Conservation (phyloP, 2,888 invertebrate species). For the Trisateles emortualis region DNA sequence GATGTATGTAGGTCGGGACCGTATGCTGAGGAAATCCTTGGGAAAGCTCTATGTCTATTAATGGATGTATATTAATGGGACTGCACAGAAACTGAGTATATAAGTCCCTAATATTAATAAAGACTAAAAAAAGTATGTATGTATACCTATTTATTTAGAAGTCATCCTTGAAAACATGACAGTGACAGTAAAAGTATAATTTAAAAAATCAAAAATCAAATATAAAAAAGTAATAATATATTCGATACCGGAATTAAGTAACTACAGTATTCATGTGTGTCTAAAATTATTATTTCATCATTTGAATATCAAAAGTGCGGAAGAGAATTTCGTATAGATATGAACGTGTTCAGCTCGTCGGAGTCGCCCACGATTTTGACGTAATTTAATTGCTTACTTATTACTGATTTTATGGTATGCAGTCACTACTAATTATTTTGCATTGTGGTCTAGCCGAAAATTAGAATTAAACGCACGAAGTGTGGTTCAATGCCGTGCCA, state of each 20-base stretch:
- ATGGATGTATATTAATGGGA: too few species aligned
- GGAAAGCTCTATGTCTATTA: too few species aligned
- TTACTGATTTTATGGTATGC: slow-evolving; percentile 48
- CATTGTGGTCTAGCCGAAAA: slow-evolving; percentile 32
- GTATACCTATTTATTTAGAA: too few species aligned
- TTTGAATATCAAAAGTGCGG: slow-evolving; percentile 21
- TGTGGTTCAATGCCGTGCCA: slow-evolving; percentile 34
- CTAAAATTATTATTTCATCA: slow-evolving; percentile 7
- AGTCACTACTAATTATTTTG: slow-evolving; percentile 32
- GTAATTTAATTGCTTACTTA: slow-evolving; percentile 40
- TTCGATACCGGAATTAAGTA: slow-evolving; percentile 1
- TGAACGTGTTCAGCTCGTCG: slow-evolving; percentile 1
- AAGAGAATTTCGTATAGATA: slow-evolving; percentile 22
- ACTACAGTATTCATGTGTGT: not conserved
- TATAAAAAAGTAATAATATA: not conserved
- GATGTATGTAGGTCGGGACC: too few species aligned
- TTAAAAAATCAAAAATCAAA: too few species aligned
- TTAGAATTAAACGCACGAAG: slow-evolving; percentile 36
- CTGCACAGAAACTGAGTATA: too few species aligned
- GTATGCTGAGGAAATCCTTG: too few species aligned
- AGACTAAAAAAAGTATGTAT: too few species aligned
- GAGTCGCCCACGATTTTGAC: slow-evolving; percentile 30
- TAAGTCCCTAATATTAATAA: too few species aligned
- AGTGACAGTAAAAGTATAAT: too few species aligned
- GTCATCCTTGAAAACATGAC: too few species aligned